Evolutionary conservation across 2,113 vertebrate species (phyloP), one percentile per base, ranked within the genome.

Genomic region (Lichenostomus cassidix): DNA sequence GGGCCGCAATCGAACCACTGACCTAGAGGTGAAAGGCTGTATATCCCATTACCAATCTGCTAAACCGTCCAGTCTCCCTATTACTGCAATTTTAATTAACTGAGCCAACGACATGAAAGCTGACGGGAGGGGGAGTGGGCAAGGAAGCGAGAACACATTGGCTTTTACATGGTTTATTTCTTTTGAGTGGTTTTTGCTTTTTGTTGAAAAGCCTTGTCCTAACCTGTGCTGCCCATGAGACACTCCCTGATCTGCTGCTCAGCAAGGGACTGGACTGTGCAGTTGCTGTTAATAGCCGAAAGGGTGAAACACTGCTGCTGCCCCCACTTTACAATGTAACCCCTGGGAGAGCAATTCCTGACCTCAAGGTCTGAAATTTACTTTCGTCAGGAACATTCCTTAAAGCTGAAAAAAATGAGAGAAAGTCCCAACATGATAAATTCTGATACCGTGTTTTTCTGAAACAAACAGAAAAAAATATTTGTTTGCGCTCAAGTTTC

Each of bases 81-180:
- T 96, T 96, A 96, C 91, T 96, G 94, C 95, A 96, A 96, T 96
- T 96, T 96, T 95, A 97, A 97, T 96, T 97, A 97, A 93, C 93
- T 85, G 91, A 95, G 81, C 93, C 92, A 96, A 97, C 1, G 94
- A 89, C 94, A 89, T 89, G 97, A 97, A 97, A 96, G 93, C 86
- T 93, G 84, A 92, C 89, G 89, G 83, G 80, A 89, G 81, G 55
- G 44, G 81, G n/a, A 86, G 49, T 2, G 8, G 39, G 75, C 92
- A 93, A 95, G 63, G 90, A 94, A 95, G 93, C 83, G 41, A 96
- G 91, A 96, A 95, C 80, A 91, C 73, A 92, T 84, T 64, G 87
- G 87, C 73, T 91, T 96, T 95, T 95, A 93, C 80, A 87, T 62
- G 75, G 85, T 92, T 89, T 89, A 15, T 91, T 95, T 91, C 95